These are phyloP conservation scores for Amblyopsis hoosieri DNA, from an alignment of 2,797 vertebrate species.

Conservation along the genomic window DNA sequence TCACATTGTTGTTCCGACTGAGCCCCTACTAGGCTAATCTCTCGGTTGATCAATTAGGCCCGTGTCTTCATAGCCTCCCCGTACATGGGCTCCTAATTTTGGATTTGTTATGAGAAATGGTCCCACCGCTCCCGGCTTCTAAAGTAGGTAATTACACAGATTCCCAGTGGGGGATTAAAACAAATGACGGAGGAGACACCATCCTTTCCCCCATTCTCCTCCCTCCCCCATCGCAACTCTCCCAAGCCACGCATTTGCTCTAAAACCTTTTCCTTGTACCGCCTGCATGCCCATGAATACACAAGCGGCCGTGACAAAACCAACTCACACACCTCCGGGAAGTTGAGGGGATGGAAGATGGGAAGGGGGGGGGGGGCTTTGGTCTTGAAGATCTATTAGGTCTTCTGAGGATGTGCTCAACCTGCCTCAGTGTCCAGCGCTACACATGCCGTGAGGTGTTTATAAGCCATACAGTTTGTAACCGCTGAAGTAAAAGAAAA, in stretches of 20 bases:
- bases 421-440: slow-evolving; percentile 32
- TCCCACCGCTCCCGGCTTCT: slow-evolving; percentile 54
- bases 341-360: slow-evolving; percentile 49
- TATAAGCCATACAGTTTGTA: slow-evolving; percentile 39
- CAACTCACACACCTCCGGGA: slow-evolving; percentile 51
- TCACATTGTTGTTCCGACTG: slow-evolving; percentile 32
- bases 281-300: slow-evolving; percentile 48
- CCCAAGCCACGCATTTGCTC: slow-evolving; percentile 32
- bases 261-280: slow-evolving; percentile 52
- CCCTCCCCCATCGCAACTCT: slow-evolving; percentile 38
- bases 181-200: slow-evolving; percentile 10
- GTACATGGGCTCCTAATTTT: slow-evolving; percentile 52
- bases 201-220: background rate
- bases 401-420: slow-evolving; percentile 41
- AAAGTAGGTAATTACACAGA: slow-evolving; percentile 74
- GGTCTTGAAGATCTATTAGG: slow-evolving; percentile 29
- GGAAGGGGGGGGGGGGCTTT: slow-evolving; percentile 6
- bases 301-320: slow-evolving; percentile 55
- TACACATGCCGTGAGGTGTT: slow-evolving; percentile 57
- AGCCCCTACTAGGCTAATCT: slow-evolving; percentile 7
- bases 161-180: slow-evolving; percentile 70
- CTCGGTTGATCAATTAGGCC: slow-evolving; percentile 57
- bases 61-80: slow-evolving; percentile 20
- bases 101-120: slow-evolving; percentile 63
- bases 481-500: slow-evolving; percentile 29